Conservation (phyloP, 1,140 invertebrate species). For the Araneus ventricosus region DNA sequence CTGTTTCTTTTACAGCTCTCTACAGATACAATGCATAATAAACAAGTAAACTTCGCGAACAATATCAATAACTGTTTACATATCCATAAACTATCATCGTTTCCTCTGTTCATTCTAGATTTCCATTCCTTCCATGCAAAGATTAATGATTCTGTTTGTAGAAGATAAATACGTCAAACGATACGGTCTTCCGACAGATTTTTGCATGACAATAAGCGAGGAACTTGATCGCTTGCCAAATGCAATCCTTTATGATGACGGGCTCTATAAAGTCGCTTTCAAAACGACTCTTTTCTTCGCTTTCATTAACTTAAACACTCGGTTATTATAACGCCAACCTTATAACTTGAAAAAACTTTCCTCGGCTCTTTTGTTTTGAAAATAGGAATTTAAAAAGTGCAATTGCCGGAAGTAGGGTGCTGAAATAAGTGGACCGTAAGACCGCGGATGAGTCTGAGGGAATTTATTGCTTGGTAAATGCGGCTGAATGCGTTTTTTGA, state of each 20-base stretch:
- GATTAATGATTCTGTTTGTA: too few species aligned
- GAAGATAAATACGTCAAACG: too few species aligned
- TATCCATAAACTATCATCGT: too few species aligned
- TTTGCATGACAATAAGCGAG: not conserved
- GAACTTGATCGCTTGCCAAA: not conserved
- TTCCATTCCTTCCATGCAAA: too few species aligned
- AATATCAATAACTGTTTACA: too few species aligned
- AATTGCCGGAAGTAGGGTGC: not conserved
- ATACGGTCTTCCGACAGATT: not conserved
- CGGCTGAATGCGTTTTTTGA: not conserved
- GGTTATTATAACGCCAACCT: not conserved
- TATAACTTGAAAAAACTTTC: not conserved
- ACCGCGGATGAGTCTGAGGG: not conserved
- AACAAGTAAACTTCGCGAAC: too few species aligned
- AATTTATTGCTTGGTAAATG: not conserved
- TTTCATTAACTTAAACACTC: not conserved
- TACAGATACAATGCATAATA: too few species aligned
- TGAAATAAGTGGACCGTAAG: not conserved
- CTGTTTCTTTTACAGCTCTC: too few species aligned
- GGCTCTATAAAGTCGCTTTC: not conserved
- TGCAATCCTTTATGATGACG: not conserved
- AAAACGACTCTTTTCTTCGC: not conserved
- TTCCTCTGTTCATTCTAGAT: too few species aligned
- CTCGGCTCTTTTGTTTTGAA: not conserved
- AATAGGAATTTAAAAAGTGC: not conserved